Base-by-base conservation (phyloP, 2,888 invertebrate genomes). In the Lypha dubia region DNA sequence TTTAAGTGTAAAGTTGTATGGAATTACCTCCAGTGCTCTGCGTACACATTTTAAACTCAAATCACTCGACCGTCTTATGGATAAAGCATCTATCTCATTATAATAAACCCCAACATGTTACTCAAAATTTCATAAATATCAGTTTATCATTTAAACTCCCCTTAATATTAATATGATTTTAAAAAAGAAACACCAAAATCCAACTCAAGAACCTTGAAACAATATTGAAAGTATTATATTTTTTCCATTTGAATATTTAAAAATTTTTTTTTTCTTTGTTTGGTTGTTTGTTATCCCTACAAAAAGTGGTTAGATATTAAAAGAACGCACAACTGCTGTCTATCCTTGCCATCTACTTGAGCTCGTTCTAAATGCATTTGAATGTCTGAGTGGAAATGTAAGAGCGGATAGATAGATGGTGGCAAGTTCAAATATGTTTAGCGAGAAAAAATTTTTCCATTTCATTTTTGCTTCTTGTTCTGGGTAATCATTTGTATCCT, bases 151-250 rank as follows among this genome's bases (percentile, higher is more conserved):
- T 41, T 41, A 41, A 41, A 3, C 41, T 41, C 11, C 41, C 41
- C 3, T n/a, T 20, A 51, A 46, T n/a, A 44, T 17, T n/a, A 46
- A 1, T 8, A 6, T 17, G 8, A 1, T 0, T 24, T 32, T 9
- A 58, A 35, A 38, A 60, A 38, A n/a, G 15, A 0, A 32, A 1
- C n/a, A 8, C n/a, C 3, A n/a, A 22, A 22, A 24, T 38, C 53
- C 38, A 28, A 56, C 44, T 5, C 62, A 67, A 38, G n/a, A 53
- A 46, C 76, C 76, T 67, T 76, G 67, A 67, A 46, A 5, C 1
- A 7, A 22, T 49, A 67, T 67, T 67, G 56, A 76, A 76, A 56
- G 56, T 65, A 46, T 63, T 7, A 73, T 60, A 35, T n/a, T 35
- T 24, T 32, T 49, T 63, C 53, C 41, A 53, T 63, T 51, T 49